These are phyloP conservation scores for Hiodon tergisus DNA, from an alignment of 2,113 vertebrate genomes.

Conservation along the genomic window DNA sequence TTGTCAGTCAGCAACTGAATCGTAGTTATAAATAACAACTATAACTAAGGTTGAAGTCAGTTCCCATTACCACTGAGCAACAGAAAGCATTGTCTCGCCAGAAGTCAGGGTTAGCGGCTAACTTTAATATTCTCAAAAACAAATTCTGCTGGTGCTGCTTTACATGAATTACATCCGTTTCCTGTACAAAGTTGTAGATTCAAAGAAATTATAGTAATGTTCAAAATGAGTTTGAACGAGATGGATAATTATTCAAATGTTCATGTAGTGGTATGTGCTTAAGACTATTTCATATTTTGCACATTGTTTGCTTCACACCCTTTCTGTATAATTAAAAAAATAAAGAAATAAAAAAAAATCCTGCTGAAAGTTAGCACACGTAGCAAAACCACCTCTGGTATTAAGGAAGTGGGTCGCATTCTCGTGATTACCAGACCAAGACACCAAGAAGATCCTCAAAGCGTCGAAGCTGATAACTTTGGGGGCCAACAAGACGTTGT, in stretches of 20 bases:
- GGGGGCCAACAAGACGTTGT: constrained; percentile 3
- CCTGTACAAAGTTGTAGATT: no score
- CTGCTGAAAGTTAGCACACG: constrained; percentile 11
- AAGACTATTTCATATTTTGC: background rate
- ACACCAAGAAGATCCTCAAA: constrained; percentile 22
- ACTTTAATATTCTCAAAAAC: no score
- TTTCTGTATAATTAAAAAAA: background rate
- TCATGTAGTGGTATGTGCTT: background rate
- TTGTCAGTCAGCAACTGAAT: no score
- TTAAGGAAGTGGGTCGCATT: constrained; percentile 10
- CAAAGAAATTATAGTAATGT: background rate
- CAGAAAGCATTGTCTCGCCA: no score
- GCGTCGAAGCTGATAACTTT: constrained; percentile 18
- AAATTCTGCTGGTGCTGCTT: no score
- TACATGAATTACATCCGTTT: no score
- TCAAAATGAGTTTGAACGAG: background rate
- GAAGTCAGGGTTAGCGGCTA: no score
- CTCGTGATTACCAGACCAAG: constrained; percentile 22
- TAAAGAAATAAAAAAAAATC: background rate
- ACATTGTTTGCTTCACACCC: no score
- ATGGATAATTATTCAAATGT: background rate
- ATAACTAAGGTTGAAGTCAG: no score
- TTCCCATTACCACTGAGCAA: no score
- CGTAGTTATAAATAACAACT: no score
- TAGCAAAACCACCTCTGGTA: background rate